Evolutionary conservation across 1,140 invertebrate genomes (phyloP).

Genomic region (Phocides pigmalion): DNA sequence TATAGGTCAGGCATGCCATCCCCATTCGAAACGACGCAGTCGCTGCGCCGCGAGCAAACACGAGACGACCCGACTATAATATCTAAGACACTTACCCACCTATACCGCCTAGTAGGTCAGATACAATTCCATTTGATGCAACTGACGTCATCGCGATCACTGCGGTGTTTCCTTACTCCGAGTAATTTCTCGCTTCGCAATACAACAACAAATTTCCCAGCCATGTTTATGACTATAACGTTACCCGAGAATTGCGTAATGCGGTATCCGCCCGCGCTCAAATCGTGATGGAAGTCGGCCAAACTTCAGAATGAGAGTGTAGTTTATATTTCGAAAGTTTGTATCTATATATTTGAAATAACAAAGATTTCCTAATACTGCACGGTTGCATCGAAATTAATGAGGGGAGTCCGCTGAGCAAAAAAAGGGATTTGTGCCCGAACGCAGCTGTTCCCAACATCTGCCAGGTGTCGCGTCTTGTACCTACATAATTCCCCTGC

Average conservation of each 20-base stretch:
- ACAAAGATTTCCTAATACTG: neutral
- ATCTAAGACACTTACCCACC: constrained; percentile 24
- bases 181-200: neutral
- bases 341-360: constrained; percentile 6
- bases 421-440: constrained; percentile 9
- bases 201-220: constrained; percentile 13
- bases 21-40: constrained; percentile 42
- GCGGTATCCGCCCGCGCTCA: constrained; percentile 13
- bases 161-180: neutral
- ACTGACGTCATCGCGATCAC: constrained; percentile 35
- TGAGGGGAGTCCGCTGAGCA: constrained; percentile 6
- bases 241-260: constrained; percentile 22
- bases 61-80: constrained; percentile 15
- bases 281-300: constrained; percentile 19
- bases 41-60: constrained; percentile 36
- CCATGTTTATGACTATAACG: constrained; percentile 15
- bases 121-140: constrained; percentile 43
- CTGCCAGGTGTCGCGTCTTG: constrained; percentile 18
- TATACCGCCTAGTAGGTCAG: constrained; percentile 22
- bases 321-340: constrained; percentile 15
- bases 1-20: constrained; percentile 71
- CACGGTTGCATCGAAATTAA: constrained; percentile 16
- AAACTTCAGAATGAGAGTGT: constrained; percentile 9
- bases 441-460: constrained; percentile 22
- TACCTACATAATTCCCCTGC: neutral